Evolutionary conservation across 1,140 invertebrate genomes (phyloP), one percentile per base, ranked within the genome.

Genomic region (Himalopsyche phryganea): DNA sequence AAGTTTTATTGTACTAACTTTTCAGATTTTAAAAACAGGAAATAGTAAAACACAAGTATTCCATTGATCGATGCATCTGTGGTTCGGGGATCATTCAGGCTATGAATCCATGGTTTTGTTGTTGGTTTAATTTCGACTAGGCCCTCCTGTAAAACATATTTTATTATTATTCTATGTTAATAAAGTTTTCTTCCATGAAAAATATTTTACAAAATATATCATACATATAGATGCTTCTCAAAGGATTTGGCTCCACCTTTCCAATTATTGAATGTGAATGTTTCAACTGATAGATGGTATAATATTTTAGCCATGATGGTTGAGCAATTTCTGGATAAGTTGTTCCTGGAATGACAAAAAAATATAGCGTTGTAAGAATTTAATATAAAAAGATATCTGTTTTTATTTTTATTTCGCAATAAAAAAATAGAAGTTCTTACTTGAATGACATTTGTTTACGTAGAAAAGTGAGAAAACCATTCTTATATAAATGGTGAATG

Each of bases 1-100:
- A n/a, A 11, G 20, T 11, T 2, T 19, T 46, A 11, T 19, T 18
- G 2, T n/a, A 46, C 20, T 42, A 54, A 63, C 60, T 33, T 54
- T 11, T 13, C 10, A n/a, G 55, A 56, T 44, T 46, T 59, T 9
- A 58, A 36, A 17, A 50, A 61, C 40, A 50, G 53, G 13, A 65
- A 65, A 33, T 65, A 65, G 20, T 61, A 38, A 20, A 40, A 65
- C 15, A 61, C 38, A 10, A 65, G 51, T 11, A 65, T 14, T 13
- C 55, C 19, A 53, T 65, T 38, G 17, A 61, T 17, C 40, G 55
- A 48, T 10, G 56, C 33, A 9, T 52, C 51, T 4, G 51, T 13
- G n/a, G 59, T 19, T 18, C 18, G 23, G 42, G 17, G 20, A 58
- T 65, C 44, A 35, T 41, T 58, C n/a, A 61, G 33, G 28, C 19